A percentile compares a stretch with the other conserved stretches of the same genome.
phyloP scores from a whole-genome alignment of 2,888 invertebrate species.

The Xestia rhomboidea region DNA sequence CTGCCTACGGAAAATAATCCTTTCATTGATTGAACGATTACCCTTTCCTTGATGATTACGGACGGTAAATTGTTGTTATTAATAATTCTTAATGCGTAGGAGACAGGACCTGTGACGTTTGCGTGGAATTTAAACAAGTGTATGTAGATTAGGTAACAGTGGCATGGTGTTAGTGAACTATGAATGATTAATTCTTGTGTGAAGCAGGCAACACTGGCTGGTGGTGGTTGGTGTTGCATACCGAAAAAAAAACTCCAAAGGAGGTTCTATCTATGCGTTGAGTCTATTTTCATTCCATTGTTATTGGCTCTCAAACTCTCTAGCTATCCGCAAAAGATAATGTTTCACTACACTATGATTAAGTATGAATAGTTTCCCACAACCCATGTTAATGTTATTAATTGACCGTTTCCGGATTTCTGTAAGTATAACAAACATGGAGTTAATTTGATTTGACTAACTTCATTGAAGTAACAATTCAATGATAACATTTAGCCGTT shows the following conservation, averaged over 20 bases:
- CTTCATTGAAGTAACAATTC: slow-evolving; percentile 35
- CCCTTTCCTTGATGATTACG: slow-evolving; percentile 44
- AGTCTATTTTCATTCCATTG: slow-evolving; percentile 24
- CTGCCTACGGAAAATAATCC: slow-evolving; percentile 47
- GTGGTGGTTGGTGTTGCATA: background rate
- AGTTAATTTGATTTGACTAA: slow-evolving; percentile 41
- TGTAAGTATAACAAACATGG: slow-evolving; percentile 11
- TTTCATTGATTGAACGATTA: slow-evolving; percentile 56
- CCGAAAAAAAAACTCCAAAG: background rate
- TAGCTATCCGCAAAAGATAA: slow-evolving; percentile 5
- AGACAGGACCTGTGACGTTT: slow-evolving; percentile 55
- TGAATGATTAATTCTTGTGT: slow-evolving; percentile 35
- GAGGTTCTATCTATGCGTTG: background rate
- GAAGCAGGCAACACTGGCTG: slow-evolving; percentile 30
- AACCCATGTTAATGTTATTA: slow-evolving; percentile 31
- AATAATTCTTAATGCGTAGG: slow-evolving; percentile 59
- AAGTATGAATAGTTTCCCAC: slow-evolving; percentile 23
- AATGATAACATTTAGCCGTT: slow-evolving; percentile 21
- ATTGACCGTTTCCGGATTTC: slow-evolving; percentile 40
- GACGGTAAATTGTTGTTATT: slow-evolving; percentile 52
- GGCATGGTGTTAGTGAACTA: slow-evolving; percentile 54
- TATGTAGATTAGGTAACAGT: slow-evolving; percentile 62
- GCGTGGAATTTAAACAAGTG: slow-evolving; percentile 54
- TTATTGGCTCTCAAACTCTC: background rate
- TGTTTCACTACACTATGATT: slow-evolving; percentile 19